A percentile compares a stretch with the other conserved stretches of the same genome.
These are phyloP conservation scores for Drosophila neotestacea DNA, from an alignment of 2,888 invertebrate genomes.

Conservation along the genomic window DNA sequence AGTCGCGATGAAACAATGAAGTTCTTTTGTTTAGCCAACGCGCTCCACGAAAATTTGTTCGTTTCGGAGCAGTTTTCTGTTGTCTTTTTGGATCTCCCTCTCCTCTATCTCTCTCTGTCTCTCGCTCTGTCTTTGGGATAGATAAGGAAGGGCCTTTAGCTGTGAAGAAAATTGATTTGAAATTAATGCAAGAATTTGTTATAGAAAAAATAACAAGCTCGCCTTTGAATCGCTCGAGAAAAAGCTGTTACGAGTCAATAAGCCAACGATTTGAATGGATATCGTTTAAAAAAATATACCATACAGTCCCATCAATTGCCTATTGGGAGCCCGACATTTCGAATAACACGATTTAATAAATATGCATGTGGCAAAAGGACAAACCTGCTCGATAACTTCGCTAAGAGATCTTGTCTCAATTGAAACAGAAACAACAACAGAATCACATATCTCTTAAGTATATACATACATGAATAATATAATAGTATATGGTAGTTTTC, in stretches of 20 bases:
- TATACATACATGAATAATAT: slow-evolving; percentile 9
- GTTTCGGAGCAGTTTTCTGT: slow-evolving; percentile 54
- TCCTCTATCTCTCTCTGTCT: neutral
- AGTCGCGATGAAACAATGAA: slow-evolving; percentile 81
- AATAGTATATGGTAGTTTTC: slow-evolving; percentile 30
- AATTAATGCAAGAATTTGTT: slow-evolving; percentile 85
- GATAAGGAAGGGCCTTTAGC: slow-evolving; percentile 75
- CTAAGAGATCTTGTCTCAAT: slow-evolving; percentile 64
- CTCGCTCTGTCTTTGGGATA: slow-evolving; percentile 4
- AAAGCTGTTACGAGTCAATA: slow-evolving; percentile 73
- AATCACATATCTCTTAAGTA: slow-evolving; percentile 9
- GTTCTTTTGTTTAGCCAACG: slow-evolving; percentile 70
- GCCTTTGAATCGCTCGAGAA: slow-evolving; percentile 74
- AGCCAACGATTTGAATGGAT: slow-evolving; percentile 76
- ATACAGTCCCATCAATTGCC: slow-evolving; percentile 12
- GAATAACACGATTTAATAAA: slow-evolving; percentile 47
- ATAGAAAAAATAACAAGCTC: slow-evolving; percentile 80
- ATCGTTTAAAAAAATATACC: slow-evolving; percentile 71
- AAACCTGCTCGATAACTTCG: slow-evolving; percentile 53
- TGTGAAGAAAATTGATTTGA: slow-evolving; percentile 84
- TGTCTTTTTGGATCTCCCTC: slow-evolving; percentile 20
- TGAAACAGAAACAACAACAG: slow-evolving; percentile 46
- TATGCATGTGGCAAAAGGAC: slow-evolving; percentile 62
- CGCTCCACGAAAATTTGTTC: slow-evolving; percentile 58
- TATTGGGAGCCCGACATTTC: slow-evolving; percentile 7